These are phyloP conservation scores for Euura saliciscinereae DNA, from an alignment of 1,140 invertebrate genomes.

Conservation along the genomic window DNA sequence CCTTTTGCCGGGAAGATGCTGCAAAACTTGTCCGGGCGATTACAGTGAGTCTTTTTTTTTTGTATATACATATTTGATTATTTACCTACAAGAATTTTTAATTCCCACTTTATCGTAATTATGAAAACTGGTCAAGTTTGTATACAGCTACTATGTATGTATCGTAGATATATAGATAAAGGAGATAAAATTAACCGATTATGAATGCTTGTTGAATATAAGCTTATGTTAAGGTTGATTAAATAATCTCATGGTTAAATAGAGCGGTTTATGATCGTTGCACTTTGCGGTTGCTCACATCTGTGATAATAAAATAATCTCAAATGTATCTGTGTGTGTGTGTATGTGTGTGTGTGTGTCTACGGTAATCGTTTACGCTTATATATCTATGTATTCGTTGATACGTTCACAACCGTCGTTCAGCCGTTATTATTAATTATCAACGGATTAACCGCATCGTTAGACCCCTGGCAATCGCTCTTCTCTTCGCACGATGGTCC, in stretches of 20 bases:
- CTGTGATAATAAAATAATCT: background rate
- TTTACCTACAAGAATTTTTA: background rate
- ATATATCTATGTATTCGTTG: background rate
- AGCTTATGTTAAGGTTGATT: background rate
- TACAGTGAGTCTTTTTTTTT: slow-evolving; percentile 62
- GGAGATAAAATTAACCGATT: background rate
- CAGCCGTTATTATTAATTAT: too few species aligned
- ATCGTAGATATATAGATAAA: too few species aligned
- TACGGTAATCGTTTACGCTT: too few species aligned
- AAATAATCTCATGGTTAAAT: background rate
- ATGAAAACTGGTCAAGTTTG: too few species aligned
- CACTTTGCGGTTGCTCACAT: background rate
- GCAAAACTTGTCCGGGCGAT: slow-evolving; percentile 86
- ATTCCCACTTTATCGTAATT: background rate
- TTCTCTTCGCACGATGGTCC: too few species aligned
- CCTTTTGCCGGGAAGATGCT: slow-evolving; percentile 83
- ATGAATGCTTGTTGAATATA: background rate
- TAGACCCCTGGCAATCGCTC: too few species aligned
- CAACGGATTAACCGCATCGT: too few species aligned
- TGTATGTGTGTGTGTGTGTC: too few species aligned
- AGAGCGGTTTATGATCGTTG: too few species aligned
- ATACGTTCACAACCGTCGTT: background rate
- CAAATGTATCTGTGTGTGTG: too few species aligned
- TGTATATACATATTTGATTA: background rate
- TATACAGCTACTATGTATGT: too few species aligned